A percentile compares a stretch with the other conserved stretches of the same genome.
phyloP scores from a whole-genome alignment of 2,113 vertebrate genomes.

The Lamprologus tigripictilis region DNA sequence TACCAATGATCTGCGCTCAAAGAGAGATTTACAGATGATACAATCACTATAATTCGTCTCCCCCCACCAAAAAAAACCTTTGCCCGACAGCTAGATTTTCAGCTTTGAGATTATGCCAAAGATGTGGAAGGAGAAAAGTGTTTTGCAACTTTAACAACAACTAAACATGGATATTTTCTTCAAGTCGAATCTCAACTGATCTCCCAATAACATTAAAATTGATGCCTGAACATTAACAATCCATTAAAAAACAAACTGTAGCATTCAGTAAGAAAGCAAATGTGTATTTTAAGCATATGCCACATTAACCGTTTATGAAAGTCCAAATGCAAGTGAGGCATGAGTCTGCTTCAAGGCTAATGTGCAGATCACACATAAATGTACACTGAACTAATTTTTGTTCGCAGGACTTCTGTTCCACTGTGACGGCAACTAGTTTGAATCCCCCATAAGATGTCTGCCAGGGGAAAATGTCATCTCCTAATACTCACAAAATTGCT shows the following conservation, averaged over 20 bases:
- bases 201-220: neutral
- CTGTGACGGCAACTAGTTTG: neutral
- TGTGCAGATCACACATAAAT: neutral
- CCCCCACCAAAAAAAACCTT: neutral
- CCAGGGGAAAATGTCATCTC: conserved; percentile 7
- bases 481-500: conserved; percentile 6
- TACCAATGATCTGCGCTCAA: neutral
- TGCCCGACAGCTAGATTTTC: neutral
- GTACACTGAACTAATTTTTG: neutral
- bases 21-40: neutral
- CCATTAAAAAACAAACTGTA: neutral
- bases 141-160: neutral
- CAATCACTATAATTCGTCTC: conserved; percentile 2
- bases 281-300: neutral
- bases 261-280: neutral
- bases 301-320: conserved; percentile 21
- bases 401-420: neutral
- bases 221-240: neutral
- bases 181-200: neutral
- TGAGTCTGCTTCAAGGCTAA: neutral
- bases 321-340: neutral
- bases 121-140: neutral
- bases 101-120: neutral
- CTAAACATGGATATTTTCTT: neutral
- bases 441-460: neutral